phyloP scores from a whole-genome alignment of 2,113 vertebrate genomes.

The Pseudopodoces humilis region DNA sequence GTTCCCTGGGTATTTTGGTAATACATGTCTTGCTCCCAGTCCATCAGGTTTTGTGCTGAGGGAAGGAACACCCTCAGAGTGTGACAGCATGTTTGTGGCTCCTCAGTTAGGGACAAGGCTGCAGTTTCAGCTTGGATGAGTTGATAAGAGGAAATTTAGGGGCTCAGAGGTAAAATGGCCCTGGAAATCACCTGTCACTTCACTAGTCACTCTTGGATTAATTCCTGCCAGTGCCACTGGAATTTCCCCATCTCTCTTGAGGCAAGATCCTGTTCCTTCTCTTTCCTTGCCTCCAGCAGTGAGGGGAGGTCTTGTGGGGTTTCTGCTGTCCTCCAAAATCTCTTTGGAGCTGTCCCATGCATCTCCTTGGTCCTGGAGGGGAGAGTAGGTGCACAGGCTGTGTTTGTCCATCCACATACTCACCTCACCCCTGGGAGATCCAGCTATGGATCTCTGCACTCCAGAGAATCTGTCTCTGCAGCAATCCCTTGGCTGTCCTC shows the following conservation, averaged over 20 bases:
- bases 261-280: neutral
- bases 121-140: neutral
- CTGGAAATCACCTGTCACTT: neutral
- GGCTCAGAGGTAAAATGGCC: neutral
- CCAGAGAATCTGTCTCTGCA: neutral
- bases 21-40: rapidly evolving
- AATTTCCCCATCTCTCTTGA: neutral
- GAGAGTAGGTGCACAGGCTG: neutral
- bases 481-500: neutral
- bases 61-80: neutral
- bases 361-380: neutral
- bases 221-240: neutral
- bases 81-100: neutral
- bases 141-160: neutral
- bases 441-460: neutral
- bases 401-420: neutral
- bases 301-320: neutral
- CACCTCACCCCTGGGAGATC: rapidly evolving
- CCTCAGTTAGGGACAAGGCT: neutral
- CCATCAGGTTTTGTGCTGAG: rapidly evolving
- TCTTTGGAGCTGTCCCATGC: neutral
- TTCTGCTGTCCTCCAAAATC: neutral
- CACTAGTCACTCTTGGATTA: neutral
- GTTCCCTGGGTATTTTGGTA: neutral
- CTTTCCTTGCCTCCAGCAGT: neutral